These are phyloP conservation scores for Notamacropus eugenii DNA, from an alignment of 2,797 vertebrate genomes.

Conservation along the genomic window DNA sequence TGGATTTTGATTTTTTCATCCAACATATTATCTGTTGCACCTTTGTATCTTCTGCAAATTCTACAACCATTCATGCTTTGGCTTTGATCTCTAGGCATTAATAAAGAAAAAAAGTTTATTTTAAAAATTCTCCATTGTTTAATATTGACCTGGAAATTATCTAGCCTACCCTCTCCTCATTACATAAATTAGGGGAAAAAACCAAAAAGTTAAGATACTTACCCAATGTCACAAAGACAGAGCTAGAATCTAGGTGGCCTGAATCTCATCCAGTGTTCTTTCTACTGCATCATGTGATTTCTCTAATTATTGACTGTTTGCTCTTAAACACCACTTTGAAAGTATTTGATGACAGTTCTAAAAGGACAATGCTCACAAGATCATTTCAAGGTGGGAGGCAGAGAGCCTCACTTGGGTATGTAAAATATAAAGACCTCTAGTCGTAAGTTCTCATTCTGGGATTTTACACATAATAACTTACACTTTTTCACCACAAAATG, in stretches of 20 bases:
- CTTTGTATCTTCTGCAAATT: neutral
- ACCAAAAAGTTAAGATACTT: neutral
- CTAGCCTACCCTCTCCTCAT: neutral
- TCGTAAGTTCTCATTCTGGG: neutral
- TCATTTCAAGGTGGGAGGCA: neutral
- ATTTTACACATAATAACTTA: neutral
- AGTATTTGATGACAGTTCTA: neutral
- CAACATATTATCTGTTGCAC: neutral
- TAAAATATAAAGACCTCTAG: neutral
- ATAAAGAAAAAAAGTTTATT: neutral
- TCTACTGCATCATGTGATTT: rapidly evolving
- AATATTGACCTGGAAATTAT: neutral
- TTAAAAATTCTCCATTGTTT: neutral
- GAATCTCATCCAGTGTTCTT: neutral
- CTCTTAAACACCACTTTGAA: neutral
- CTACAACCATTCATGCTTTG: neutral
- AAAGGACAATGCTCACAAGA: neutral
- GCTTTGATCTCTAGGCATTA: neutral
- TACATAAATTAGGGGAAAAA: no score
- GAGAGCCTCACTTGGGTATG: neutral
- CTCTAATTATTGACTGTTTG: neutral
- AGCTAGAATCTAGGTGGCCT: neutral
- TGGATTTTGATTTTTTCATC: neutral
- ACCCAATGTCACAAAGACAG: neutral
- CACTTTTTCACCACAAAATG: rapidly evolving